These are phyloP conservation scores for Paragorgia papillata DNA, from an alignment of 92 coral and sea anemone genomes.

Conservation along the genomic window DNA sequence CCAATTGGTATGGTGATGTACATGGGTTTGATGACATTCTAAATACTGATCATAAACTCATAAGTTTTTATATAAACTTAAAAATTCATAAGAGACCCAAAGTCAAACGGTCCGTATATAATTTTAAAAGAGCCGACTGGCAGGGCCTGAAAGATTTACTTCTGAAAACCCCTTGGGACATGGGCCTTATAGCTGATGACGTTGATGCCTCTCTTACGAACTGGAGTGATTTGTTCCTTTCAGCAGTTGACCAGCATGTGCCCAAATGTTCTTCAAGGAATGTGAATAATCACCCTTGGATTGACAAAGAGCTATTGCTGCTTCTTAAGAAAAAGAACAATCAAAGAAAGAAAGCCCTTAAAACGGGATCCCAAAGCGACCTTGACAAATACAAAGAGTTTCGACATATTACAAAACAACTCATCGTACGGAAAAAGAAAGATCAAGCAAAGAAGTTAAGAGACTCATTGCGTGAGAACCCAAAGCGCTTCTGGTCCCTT, in stretches of 20 bases:
- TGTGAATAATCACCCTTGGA: slow-evolving; percentile 55
- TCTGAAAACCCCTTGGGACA: slow-evolving; percentile 60
- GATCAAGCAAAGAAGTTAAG: slow-evolving; percentile 38
- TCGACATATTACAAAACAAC: slow-evolving; percentile 42
- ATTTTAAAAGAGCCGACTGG: too few species aligned
- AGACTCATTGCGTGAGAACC: slow-evolving; percentile 52
- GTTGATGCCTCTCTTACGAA: slow-evolving; percentile 57
- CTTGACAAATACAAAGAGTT: slow-evolving; percentile 36
- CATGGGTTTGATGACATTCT: too few species aligned
- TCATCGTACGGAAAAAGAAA: slow-evolving; percentile 54
- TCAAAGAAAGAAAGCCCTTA: slow-evolving; percentile 42
- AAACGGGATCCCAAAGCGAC: slow-evolving; percentile 26
- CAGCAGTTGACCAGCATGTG: slow-evolving; percentile 62
- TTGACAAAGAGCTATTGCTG: slow-evolving; percentile 54
- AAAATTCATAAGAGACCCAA: slow-evolving; percentile 26
- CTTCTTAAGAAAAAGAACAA: slow-evolving; percentile 52
- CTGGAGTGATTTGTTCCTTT: slow-evolving; percentile 62
- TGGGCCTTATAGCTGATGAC: slow-evolving; percentile 53
- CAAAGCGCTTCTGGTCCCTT: slow-evolving; percentile 50
- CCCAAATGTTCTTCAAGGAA: slow-evolving; percentile 47
- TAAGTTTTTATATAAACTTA: slow-evolving; percentile 7
- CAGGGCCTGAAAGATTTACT: slow-evolving; percentile 57
- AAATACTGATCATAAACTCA: too few species aligned
- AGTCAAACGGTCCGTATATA: slow-evolving; percentile 49
- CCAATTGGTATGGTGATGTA: too few species aligned